Conservation (phyloP, 2,797 vertebrate genomes). For the Acipenser ruthenus region DNA sequence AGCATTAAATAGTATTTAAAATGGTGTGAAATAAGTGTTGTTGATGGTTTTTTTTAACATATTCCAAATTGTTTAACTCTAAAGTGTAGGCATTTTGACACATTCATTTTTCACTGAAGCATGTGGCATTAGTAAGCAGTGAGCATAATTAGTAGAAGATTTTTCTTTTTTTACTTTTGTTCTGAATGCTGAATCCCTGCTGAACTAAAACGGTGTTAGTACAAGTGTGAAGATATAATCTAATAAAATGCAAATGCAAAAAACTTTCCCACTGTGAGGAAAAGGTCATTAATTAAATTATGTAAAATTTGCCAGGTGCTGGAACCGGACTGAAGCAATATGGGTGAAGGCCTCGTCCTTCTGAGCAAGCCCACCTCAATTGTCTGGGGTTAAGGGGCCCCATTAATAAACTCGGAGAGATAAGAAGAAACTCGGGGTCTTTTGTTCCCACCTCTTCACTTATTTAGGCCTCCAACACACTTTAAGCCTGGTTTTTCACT, state of each 20-base stretch:
- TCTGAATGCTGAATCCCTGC: background rate
- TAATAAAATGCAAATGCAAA: conserved; percentile 6
- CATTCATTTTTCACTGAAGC: too few species aligned
- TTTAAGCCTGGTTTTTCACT: conserved; percentile 50
- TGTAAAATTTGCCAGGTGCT: conserved; percentile 32
- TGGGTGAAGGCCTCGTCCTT: conserved; percentile 17
- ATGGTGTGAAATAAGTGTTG: too few species aligned
- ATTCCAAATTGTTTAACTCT: too few species aligned
- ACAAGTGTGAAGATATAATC: conserved; percentile 14
- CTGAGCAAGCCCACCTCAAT: conserved; percentile 38
- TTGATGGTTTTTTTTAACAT: too few species aligned
- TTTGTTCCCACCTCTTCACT: conserved; percentile 55
- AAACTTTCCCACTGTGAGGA: conserved; percentile 13
- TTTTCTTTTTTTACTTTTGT: background rate
- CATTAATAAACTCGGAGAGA: conserved; percentile 50
- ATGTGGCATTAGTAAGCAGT: background rate
- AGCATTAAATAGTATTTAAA: too few species aligned
- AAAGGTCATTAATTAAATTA: conserved; percentile 37
- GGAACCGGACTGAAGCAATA: conserved; percentile 14
- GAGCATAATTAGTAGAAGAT: too few species aligned
- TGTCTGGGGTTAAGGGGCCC: conserved; percentile 45
- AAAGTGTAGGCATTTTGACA: too few species aligned
- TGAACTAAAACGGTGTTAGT: background rate
- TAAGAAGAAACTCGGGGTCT: conserved; percentile 47
- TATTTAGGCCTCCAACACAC: conserved; percentile 42